A percentile compares a stretch with the other conserved stretches of the same genome.
Evolutionary conservation across 2,888 invertebrate species (phyloP).

Genomic region (Sphinx pinastri): DNA sequence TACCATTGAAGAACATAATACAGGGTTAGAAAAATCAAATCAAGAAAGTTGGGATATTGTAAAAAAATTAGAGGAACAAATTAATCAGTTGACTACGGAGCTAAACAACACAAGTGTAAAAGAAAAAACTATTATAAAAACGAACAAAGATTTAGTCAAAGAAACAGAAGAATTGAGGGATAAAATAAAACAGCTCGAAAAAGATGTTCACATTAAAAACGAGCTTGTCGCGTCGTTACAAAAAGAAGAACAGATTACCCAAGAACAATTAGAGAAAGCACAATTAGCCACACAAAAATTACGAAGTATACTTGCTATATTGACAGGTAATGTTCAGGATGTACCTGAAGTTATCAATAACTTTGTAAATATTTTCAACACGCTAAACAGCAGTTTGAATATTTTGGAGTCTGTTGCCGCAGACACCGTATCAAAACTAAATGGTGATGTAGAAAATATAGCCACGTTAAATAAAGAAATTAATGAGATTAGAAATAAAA

Average conservation of each 20-base stretch:
- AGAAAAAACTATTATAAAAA: slow-evolving; percentile 39
- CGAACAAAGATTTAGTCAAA: slow-evolving; percentile 43
- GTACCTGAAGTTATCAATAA: slow-evolving; percentile 52
- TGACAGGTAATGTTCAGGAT: slow-evolving; percentile 53
- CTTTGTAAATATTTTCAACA: slow-evolving; percentile 49
- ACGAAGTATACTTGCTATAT: slow-evolving; percentile 48
- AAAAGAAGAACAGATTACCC: slow-evolving; percentile 42
- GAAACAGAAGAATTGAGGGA: slow-evolving; percentile 43
- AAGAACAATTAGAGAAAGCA: slow-evolving; percentile 49
- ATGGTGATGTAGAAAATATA: slow-evolving; percentile 37
- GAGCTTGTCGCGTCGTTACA: slow-evolving; percentile 47
- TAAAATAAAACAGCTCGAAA: slow-evolving; percentile 48
- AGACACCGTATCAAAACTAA: slow-evolving; percentile 49
- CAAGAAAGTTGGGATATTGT: slow-evolving; percentile 40
- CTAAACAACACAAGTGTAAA: slow-evolving; percentile 38
- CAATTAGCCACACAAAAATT: slow-evolving; percentile 49
- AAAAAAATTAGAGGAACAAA: slow-evolving; percentile 46
- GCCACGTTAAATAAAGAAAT: slow-evolving; percentile 38
- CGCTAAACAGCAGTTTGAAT: slow-evolving; percentile 49
- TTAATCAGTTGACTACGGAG: slow-evolving; percentile 40
- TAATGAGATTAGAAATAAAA: slow-evolving; percentile 32
- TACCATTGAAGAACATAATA: slow-evolving; percentile 41
- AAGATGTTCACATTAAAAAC: slow-evolving; percentile 49
- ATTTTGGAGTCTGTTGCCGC: slow-evolving; percentile 50
- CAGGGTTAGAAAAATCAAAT: slow-evolving; percentile 42